Evolutionary conservation across 64 coral and sea anemone genomes (phyloP).

Genomic region (Montipora efflorescens): DNA sequence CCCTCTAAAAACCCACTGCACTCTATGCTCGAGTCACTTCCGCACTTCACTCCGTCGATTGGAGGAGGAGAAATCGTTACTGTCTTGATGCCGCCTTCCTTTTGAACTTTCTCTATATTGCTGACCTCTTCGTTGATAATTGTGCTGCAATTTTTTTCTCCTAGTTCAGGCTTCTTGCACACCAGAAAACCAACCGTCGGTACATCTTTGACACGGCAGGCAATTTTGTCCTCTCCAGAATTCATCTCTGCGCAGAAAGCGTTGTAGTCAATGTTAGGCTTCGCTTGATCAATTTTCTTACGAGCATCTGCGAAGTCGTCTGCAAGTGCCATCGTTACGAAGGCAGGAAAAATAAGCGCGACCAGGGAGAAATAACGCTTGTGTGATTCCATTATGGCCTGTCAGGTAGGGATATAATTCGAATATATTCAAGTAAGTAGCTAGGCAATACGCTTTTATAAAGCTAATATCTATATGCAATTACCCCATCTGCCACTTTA

Average conservation of each 20-base stretch:
- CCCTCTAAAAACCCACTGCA: constrained; percentile 60
- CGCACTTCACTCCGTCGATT: constrained; percentile 59
- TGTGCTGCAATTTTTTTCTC: constrained; percentile 3
- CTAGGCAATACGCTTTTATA: no score
- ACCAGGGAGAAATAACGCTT: constrained; percentile 19
- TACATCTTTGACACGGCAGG: constrained; percentile 48
- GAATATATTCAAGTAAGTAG: no score
- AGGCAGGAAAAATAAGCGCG: background rate
- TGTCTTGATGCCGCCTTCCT: background rate
- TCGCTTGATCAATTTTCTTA: constrained; percentile 14
- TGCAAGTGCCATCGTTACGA: background rate
- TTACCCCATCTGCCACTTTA: no score
- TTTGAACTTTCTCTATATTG: background rate
- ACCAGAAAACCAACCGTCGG: constrained; percentile 55
- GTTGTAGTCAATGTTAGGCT: constrained; percentile 43
- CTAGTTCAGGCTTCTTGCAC: constrained; percentile 34
- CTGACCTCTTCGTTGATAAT: constrained; percentile 16
- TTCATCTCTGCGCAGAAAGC: constrained; percentile 24
- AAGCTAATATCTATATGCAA: no score
- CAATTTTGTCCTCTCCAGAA: constrained; percentile 60
- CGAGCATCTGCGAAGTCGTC: constrained; percentile 45
- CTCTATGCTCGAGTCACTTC: background rate
- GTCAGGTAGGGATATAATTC: background rate
- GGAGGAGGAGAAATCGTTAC: constrained; percentile 35
- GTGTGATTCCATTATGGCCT: constrained; percentile 15